Evolutionary conservation across 2,113 vertebrate species (phyloP), one percentile per base, ranked within the genome.

Genomic region (Neodontobutis hainanensis): DNA sequence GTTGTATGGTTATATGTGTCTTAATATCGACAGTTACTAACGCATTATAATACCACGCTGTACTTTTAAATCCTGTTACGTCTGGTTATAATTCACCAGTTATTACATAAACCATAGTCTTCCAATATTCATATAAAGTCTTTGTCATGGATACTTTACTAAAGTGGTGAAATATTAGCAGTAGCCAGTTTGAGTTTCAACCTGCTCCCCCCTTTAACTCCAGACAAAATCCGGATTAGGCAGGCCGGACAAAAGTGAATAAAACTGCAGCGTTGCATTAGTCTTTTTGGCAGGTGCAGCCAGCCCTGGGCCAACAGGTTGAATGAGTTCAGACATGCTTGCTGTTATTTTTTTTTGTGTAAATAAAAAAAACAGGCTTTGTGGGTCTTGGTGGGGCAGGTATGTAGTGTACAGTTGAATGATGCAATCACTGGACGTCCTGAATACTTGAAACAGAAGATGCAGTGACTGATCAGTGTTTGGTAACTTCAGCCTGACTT

Each of bases 251-350:
- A 63, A 19, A 6, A 47, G 72, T 70, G 83, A 78, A 78, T 80
- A 70, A 72, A 81, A 76, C 49, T 83, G 83, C 83, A 80, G 68
- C 55, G 70, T 82, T 77, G 79, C 83, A 75, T 4, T 68, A 53
- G 40, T 45, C 36, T 2, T 61, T 53, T 45, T 50, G 43, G 8
- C 40, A 51, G 27, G n/a, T 46, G 1, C 44, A 44, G 65, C 2
- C 56, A 14, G 32, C 40, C 27, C 8, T 56, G 5, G 9, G 51
- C 0, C n/a, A 5, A 42, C 27, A 48, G 32, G 4, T 43, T 27
- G 19, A 16, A 43, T 19, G 9, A 48, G 48, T 59, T 63, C 2
- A 66, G 15, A 6, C 7, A 51, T 19, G 19, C 11, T 19, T 3
- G 16, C 9, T 42, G 1, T 36, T 7, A 10, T 8, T 6, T 7